These are phyloP conservation scores for Noctua fimbriata DNA, from an alignment of 2,888 invertebrate genomes.

Conservation along the genomic window DNA sequence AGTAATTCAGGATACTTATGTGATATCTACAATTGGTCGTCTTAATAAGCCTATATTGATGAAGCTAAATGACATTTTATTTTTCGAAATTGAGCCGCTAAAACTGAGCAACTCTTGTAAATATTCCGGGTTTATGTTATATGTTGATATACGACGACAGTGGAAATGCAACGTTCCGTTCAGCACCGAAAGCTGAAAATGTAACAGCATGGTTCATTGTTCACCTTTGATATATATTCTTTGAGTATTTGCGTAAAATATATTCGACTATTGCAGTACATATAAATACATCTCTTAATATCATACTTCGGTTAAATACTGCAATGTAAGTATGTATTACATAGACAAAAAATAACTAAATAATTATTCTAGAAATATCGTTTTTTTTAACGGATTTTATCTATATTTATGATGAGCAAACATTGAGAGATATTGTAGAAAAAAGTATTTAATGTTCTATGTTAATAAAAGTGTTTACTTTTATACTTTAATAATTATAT, in stretches of 20 bases:
- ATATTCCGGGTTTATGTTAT: neutral
- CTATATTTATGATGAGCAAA: conserved; percentile 47
- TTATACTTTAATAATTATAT: neutral
- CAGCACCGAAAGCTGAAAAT: neutral
- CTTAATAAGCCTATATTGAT: conserved; percentile 54
- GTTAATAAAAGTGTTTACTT: neutral
- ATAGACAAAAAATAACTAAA: conserved; percentile 3
- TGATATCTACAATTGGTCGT: conserved; percentile 64
- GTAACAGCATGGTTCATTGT: neutral
- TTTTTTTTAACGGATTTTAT: neutral
- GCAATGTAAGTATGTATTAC: conserved; percentile 8
- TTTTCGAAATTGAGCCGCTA: conserved; percentile 56
- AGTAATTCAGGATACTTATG: conserved; percentile 29
- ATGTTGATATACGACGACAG: neutral
- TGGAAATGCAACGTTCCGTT: neutral
- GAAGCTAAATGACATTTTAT: conserved; percentile 34
- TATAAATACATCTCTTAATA: conserved; percentile 2
- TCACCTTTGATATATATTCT: neutral
- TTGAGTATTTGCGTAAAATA: conserved; percentile 5
- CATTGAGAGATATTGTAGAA: conserved; percentile 15
- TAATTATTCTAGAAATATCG: neutral
- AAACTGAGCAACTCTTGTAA: conserved; percentile 55
- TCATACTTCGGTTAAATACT: conserved; percentile 4
- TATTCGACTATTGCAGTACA: conserved; percentile 3
- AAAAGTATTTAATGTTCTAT: conserved; percentile 16